Evolutionary conservation across 2,797 vertebrate genomes (phyloP).

Genomic region (Alfaro cultratus): DNA sequence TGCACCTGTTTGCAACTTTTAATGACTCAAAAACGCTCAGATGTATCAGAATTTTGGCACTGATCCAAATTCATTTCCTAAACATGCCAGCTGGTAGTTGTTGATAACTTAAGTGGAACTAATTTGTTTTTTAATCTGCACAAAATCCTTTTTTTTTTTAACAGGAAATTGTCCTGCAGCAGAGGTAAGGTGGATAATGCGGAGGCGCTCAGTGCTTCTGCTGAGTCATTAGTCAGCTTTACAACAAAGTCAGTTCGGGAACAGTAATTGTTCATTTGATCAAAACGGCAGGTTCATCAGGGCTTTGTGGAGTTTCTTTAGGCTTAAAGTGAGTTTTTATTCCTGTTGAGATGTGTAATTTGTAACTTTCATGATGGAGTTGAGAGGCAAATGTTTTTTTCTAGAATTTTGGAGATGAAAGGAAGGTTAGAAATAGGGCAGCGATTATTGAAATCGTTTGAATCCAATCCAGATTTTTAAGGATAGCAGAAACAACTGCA

Average conservation of each 20-base stretch:
- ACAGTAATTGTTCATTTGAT: not conserved
- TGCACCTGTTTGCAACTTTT: constrained; percentile 5
- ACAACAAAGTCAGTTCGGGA: not conserved
- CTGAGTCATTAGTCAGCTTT: not conserved
- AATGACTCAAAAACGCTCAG: not conserved
- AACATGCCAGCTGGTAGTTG: not conserved
- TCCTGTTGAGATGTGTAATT: not conserved
- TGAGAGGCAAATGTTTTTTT: too few species aligned
- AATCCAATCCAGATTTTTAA: too few species aligned
- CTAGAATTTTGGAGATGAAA: too few species aligned
- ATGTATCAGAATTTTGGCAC: not conserved
- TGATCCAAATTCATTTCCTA: not conserved
- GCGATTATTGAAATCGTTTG: too few species aligned
- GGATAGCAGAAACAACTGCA: too few species aligned
- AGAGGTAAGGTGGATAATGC: not conserved
- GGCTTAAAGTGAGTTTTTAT: not conserved
- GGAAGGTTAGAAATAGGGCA: too few species aligned
- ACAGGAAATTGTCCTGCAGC: too few species aligned
- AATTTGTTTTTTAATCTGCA: not conserved
- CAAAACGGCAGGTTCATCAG: not conserved
- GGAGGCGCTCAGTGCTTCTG: not conserved
- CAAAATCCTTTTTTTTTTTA: not conserved
- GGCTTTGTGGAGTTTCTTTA: not conserved
- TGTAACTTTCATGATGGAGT: not conserved
- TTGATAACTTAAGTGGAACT: constrained; percentile 3